Conservation (phyloP, 1,140 invertebrate species). For the Drosophila sechellia region DNA sequence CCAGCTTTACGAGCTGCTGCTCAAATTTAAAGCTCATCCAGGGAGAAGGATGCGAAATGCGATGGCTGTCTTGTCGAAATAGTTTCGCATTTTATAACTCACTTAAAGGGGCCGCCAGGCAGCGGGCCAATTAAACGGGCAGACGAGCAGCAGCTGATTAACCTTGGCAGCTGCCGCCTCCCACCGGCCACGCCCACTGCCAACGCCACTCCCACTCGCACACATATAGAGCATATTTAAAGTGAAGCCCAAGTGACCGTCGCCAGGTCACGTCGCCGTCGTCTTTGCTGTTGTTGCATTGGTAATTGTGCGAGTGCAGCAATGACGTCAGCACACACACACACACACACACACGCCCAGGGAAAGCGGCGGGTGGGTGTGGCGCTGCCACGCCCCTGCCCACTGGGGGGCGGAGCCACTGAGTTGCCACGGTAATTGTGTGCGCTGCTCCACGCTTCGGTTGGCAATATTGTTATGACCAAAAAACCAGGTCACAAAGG, state of each 20-base stretch:
- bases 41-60: constrained; percentile 3
- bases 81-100: constrained; percentile 80
- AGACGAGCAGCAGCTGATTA: constrained; percentile 71
- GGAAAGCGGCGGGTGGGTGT: constrained; percentile 3
- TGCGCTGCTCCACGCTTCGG: constrained; percentile 78
- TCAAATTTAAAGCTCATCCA: constrained; percentile 80
- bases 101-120: constrained; percentile 63
- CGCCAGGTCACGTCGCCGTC: constrained; percentile 66
- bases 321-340: constrained; percentile 67
- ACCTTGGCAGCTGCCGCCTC: constrained; percentile 52
- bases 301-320: constrained; percentile 79
- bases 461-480: constrained; percentile 83
- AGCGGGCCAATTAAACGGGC: constrained; percentile 76
- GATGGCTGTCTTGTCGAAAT: constrained; percentile 50
- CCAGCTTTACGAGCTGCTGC: constrained; percentile 61
- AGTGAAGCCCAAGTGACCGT: constrained; percentile 72
- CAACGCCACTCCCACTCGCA: not conserved
- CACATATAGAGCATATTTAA: constrained; percentile 22
- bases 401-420: constrained; percentile 44
- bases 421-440: constrained; percentile 78
- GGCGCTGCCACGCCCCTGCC: constrained; percentile 48
- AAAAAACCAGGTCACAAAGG: constrained; percentile 83
- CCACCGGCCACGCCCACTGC: not conserved
- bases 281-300: constrained; percentile 56
- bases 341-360: constrained; percentile 31